Base-by-base conservation (phyloP, 2,888 invertebrate species). In the Sisyra nigra region DNA sequence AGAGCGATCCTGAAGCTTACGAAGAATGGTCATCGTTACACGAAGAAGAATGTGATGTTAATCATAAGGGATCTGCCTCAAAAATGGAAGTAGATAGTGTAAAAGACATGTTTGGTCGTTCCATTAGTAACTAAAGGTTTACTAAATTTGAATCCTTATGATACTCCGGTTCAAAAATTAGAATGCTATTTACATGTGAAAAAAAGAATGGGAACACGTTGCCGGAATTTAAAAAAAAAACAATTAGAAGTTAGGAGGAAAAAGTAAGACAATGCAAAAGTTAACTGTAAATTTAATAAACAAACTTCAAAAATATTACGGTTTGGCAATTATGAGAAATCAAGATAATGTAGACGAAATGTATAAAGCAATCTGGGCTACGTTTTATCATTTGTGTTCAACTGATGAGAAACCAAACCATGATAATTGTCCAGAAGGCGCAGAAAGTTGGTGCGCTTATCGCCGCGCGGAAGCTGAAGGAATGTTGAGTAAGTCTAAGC, bases 331-430 rank as follows among this genome's bases (percentile, higher is more conserved):
- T 39, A 19, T 52, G 14, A 19, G 50, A 13, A 39, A 57, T 45
- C 42, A 36, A 32, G 50, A 56, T 51, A 52, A 51, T 10, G 44
- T 53, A 36, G 44, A 53, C 39, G 46, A 53, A 13, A 55, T 55
- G 52, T 48, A 50, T 44, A 50, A 51, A 39, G 54, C 49, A 5
- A 52, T 54, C 24, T 54, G 52, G 55, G 54, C 52, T 9, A 54
- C 54, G 35, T 55, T 45, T 35, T 53, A 50, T 47, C 56, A 54
- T 43, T 48, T 55, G 37, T 42, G 37, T 32, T 55, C 56, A 19
- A 56, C 55, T 7, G 50, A 56, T 46, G 47, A 55, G 38, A 51
- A 54, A 39, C 53, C 54, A 11, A 51, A 54, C 44, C 55, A 58
- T 47, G 41, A 49, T 9, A 49, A 52, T 38, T 55, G 53, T 45